phyloP scores from a whole-genome alignment of 2,797 vertebrate genomes.

The Sternotherus odoratus region DNA sequence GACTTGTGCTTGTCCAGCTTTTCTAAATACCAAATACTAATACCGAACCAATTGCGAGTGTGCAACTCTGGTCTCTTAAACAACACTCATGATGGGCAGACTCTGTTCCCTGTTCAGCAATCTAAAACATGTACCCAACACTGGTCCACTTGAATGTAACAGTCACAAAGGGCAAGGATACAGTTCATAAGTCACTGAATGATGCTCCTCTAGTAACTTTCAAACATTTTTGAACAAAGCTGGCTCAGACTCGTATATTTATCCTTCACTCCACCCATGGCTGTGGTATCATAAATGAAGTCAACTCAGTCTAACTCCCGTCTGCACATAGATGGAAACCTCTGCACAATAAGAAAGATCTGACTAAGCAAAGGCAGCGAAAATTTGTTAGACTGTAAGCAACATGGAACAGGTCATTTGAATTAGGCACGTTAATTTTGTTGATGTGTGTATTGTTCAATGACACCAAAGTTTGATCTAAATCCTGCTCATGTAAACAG shows the following conservation, averaged over 20 bases:
- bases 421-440: neutral
- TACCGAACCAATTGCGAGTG: rapidly evolving
- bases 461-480: neutral
- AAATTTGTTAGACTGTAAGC: neutral
- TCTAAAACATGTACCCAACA: too few species aligned
- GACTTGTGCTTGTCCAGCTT: too few species aligned
- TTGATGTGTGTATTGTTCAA: neutral
- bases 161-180: neutral
- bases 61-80: rapidly evolving
- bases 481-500: neutral
- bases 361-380: neutral
- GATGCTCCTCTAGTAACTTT: neutral
- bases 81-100: neutral
- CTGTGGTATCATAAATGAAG: neutral
- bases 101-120: neutral
- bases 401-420: neutral
- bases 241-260: neutral
- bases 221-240: neutral
- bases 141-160: neutral
- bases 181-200: neutral
- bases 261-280: neutral
- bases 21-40: too few species aligned
- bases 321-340: neutral
- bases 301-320: neutral
- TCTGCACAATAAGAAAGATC: neutral